phyloP scores from a whole-genome alignment of 2,797 vertebrate species.

The Urophycis tenuis region DNA sequence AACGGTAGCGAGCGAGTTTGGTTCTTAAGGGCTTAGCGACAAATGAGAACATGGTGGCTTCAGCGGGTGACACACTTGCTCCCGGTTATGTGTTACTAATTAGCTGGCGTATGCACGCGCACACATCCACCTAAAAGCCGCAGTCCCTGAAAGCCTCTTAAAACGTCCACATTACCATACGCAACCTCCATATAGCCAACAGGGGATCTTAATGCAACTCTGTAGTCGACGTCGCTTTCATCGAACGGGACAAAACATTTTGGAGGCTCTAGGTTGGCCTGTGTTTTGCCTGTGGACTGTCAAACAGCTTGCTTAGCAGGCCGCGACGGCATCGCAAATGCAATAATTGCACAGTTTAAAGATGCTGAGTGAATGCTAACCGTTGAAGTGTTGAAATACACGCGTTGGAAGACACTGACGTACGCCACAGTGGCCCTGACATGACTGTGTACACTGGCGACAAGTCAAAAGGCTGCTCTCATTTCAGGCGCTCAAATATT shows the following conservation, averaged over 20 bases:
- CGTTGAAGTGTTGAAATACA: not conserved
- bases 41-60: conserved; percentile 18
- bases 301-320: not conserved
- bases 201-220: not conserved
- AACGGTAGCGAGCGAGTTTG: conserved; percentile 18
- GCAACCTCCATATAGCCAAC: not conserved
- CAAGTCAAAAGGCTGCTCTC: not conserved
- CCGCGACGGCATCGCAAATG: not conserved
- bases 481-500: not conserved
- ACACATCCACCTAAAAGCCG: not conserved
- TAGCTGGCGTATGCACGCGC: not conserved
- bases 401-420: not conserved
- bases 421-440: not conserved
- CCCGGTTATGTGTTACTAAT: conserved; percentile 1
- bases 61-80: conserved; percentile 17
- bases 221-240: conserved; percentile 12
- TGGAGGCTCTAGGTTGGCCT: not conserved
- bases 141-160: conserved; percentile 11
- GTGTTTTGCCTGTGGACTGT: not conserved
- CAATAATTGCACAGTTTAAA: not conserved
- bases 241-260: not conserved
- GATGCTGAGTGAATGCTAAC: not conserved
- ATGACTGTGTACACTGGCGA: not conserved
- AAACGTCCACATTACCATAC: not conserved
- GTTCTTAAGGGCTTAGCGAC: conserved; percentile 21